Evolutionary conservation across 1,140 invertebrate genomes (phyloP).

Genomic region (Nautilus pompilius): DNA sequence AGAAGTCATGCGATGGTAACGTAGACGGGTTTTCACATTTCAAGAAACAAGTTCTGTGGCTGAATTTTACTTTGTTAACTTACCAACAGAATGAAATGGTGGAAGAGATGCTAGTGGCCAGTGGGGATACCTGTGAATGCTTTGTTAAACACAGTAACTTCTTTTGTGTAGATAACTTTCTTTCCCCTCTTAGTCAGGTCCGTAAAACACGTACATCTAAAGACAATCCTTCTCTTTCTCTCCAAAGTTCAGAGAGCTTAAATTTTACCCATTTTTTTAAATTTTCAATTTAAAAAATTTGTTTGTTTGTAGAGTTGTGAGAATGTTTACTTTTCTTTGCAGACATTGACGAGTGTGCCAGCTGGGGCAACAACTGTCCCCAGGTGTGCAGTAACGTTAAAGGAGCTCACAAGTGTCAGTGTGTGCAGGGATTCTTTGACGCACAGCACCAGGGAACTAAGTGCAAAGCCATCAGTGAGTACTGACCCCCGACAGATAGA

Average conservation of each 20-base stretch:
- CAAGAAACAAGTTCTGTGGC: too few relatives aligned
- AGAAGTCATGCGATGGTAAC: slow-evolving; percentile 61
- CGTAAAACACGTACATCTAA: too few relatives aligned
- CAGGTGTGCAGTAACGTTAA: slow-evolving; percentile 91
- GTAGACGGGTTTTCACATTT: slow-evolving; percentile 7
- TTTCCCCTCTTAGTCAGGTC: too few relatives aligned
- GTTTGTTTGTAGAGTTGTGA: not conserved
- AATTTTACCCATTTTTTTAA: too few relatives aligned
- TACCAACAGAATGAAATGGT: too few relatives aligned
- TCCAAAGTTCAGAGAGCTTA: too few relatives aligned
- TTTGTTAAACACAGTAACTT: too few relatives aligned
- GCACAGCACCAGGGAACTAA: slow-evolving; percentile 62
- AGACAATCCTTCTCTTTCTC: too few relatives aligned
- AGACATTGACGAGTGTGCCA: slow-evolving; percentile 89
- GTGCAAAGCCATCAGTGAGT: slow-evolving; percentile 79
- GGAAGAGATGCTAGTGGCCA: too few relatives aligned
- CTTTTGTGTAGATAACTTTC: too few relatives aligned
- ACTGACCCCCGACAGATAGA: slow-evolving; percentile 54
- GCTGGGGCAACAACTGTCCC: slow-evolving; percentile 77
- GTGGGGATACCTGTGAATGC: too few relatives aligned
- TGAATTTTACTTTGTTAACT: too few relatives aligned
- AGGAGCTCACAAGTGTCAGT: slow-evolving; percentile 84
- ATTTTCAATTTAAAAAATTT: not conserved
- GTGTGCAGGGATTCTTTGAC: slow-evolving; percentile 72
- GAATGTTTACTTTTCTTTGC: slow-evolving; percentile 21